Evolutionary conservation across 1,140 invertebrate species (phyloP), one percentile per base, ranked within the genome.

Genomic region (Batillaria attramentaria): DNA sequence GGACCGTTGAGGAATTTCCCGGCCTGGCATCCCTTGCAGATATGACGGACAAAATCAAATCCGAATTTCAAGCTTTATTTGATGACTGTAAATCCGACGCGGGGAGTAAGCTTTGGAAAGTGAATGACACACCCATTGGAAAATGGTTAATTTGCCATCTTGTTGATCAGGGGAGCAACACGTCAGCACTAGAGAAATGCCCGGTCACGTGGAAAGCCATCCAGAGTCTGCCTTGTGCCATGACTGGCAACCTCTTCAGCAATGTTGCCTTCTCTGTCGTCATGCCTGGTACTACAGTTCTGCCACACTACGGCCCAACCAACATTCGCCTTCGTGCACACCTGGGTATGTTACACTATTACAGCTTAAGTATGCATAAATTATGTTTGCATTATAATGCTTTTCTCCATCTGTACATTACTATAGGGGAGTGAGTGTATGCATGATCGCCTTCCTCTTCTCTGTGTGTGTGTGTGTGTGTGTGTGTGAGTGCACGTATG

Each of bases 251-350:
- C 82, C 78, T 87, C 2, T 89, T 89, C 83, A 84, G 84, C 70
- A 87, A 89, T 84, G 84, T 84, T 13, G 77, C 84, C 8, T 87
- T 87, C 78, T 87, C 87, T 20, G 81, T 87, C 18, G 66, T 89
- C 33, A 69, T 84, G 35, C 86, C 86, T 54, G 85, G 84, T 41
- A 89, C 87, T 20, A 50, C 35, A 6, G 86, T 87, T 37, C 69
- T 81, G 13, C 74, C 79, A 37, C 87, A 87, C 75, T 87, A 81
- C 83, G 87, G 87, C 43, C 85, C 86, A 62, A 87, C 85, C 31
- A 89, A 89, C 62, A 84, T 85, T 31, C 69, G 86, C 60, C 69
- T 87, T 16, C 79, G 87, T 50, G 86, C 84, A 66, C 87, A 89
- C 79, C 68, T 89, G 79, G 86, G 87, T 89, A 72, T 68, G 72